A percentile compares a stretch with the other conserved stretches of the same genome.
phyloP scores from a whole-genome alignment of 2,888 invertebrate species.

The Caenorhabditis sp. region DNA sequence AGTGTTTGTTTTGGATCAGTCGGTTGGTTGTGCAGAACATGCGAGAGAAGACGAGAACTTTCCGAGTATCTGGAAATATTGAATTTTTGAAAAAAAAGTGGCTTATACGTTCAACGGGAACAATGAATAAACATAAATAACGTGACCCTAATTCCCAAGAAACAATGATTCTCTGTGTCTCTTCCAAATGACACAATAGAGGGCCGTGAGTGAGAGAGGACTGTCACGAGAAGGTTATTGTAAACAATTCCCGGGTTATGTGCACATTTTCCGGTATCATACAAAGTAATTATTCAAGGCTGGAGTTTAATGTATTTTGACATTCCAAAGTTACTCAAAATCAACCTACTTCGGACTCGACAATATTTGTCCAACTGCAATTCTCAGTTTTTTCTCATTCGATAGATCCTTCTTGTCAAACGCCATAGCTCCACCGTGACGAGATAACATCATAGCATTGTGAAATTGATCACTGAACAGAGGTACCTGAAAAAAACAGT shows the following conservation, averaged over 20 bases:
- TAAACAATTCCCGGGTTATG: too few relatives aligned
- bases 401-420: conserved; percentile 22
- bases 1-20: conserved; percentile 24
- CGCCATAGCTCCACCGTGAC: conserved; percentile 33
- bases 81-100: neutral
- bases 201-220: too few relatives aligned
- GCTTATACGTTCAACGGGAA: too few relatives aligned
- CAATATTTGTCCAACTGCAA: conserved; percentile 10
- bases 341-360: conserved; percentile 8
- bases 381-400: conserved; percentile 13
- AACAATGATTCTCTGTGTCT: too few relatives aligned
- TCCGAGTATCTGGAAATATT: conserved; percentile 8
- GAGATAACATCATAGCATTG: conserved; percentile 26
- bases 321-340: neutral
- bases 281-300: neutral
- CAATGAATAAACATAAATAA: too few relatives aligned
- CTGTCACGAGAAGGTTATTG: too few relatives aligned
- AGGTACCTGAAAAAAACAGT: conserved; percentile 17
- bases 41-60: conserved; percentile 6
- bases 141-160: too few relatives aligned
- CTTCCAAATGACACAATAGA: too few relatives aligned
- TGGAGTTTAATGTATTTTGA: neutral
- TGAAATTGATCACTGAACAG: conserved; percentile 25
- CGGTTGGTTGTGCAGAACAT: conserved; percentile 24
- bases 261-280: too few relatives aligned